Evolutionary conservation across 2,797 vertebrate species (phyloP).

Genomic region (Sciurus vulgaris): DNA sequence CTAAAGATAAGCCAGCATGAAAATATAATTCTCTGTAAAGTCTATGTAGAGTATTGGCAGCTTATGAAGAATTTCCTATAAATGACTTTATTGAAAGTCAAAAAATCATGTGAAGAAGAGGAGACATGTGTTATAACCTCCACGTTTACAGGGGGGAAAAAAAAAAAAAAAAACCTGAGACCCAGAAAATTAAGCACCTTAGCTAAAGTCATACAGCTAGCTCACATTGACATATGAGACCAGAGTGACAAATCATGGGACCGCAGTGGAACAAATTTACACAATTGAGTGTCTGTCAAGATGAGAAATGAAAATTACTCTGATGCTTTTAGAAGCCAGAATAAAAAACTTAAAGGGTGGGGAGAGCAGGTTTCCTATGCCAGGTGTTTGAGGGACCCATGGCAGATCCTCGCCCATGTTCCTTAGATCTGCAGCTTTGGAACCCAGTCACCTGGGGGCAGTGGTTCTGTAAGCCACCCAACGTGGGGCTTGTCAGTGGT

Average conservation of each 20-base stretch:
- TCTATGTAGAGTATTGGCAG: neutral
- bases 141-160: slow-evolving; percentile 53
- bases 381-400: neutral
- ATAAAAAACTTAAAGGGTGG: slow-evolving; percentile 4
- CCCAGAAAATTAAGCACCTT: neutral
- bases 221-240: slow-evolving; percentile 25
- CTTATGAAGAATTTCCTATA: neutral
- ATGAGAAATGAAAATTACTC: slow-evolving; percentile 79
- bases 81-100: slow-evolving; percentile 15
- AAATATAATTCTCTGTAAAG: neutral
- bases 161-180: neutral
- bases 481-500: neutral
- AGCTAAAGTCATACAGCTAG: neutral
- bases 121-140: neutral
- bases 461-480: neutral
- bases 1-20: neutral
- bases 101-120: neutral
- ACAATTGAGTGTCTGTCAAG: slow-evolving; percentile 86
- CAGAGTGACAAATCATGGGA: slow-evolving; percentile 74
- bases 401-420: neutral
- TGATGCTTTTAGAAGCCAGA: slow-evolving; percentile 67
- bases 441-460: neutral
- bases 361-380: neutral
- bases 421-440: neutral
- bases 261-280: slow-evolving; percentile 84